Evolutionary conservation across 1,140 invertebrate species (phyloP), one percentile per base, ranked within the genome.

Genomic region (Meteorus sp.): DNA sequence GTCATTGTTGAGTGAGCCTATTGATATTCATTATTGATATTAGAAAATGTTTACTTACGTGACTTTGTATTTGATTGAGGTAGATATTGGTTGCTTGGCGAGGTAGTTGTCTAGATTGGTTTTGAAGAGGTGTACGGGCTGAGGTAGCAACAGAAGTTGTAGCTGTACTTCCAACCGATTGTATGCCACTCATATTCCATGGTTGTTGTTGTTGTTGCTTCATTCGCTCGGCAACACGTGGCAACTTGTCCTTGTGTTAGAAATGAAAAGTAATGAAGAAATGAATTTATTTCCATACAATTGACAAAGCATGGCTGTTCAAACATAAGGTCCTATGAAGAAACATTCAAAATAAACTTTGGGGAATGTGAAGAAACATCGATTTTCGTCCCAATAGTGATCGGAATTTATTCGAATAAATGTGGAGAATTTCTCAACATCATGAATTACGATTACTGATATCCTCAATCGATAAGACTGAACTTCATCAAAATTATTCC

Each of bases 21-120:
- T n/a, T n/a, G n/a, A n/a, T n/a, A n/a, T n/a, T n/a, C n/a, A n/a
- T n/a, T n/a, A n/a, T n/a, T n/a, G n/a, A n/a, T n/a, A n/a, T n/a
- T n/a, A n/a, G n/a, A n/a, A n/a, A n/a, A n/a, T n/a, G 25, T 33
- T 11, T 47, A 66, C 60, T 67, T 45, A 78, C 74, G 66, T 77
- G 75, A 74, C 74, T 77, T 75, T 78, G 74, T 66, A 79, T 71
- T 60, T 79, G 76, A 73, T 51, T 79, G 81, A 83, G 82, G 81
- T 84, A 84, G 82, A 77, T 76, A 81, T 82, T 82, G 75, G 82
- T 78, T 74, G 80, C 61, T 75, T 81, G 79, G 61, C 76, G 77
- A 78, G 75, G 76, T 74, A 78, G 69, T 74, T 74, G 77, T 75
- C 72, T 72, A 60, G 76, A 71, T 73, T 75, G 78, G 56, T 71